Evolutionary conservation across 2,888 invertebrate species (phyloP), one percentile per base, ranked within the genome.

Genomic region (Agrotis exclamationis): DNA sequence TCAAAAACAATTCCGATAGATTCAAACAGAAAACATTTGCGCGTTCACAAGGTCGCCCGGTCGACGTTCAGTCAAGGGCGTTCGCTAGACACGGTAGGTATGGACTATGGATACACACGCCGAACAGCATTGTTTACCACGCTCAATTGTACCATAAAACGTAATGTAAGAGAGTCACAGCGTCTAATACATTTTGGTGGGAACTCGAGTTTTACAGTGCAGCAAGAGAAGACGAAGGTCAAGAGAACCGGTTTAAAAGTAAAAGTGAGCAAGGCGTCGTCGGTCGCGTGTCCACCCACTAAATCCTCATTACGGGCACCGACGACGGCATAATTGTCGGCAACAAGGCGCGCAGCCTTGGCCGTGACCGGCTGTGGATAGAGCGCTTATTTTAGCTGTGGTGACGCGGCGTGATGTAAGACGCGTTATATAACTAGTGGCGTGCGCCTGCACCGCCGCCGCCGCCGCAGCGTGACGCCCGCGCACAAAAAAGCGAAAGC

Each of bases 51-150:
- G 96, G 96, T 93, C 95, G 92, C 84, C 94, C 94, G 94, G 96
- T 94, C 95, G 93, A 84, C 92, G 92, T 87, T 86, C 91, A 95
- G 95, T 96, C 96, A 95, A 95, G 96, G 96, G 94, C 96, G 92
- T 92, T 92, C 93, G 88, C 93, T 93, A 94, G 92, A 94, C 93
- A 87, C 87, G 82, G 87, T 90, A 91, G 87, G 89, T 90, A 89
- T 82, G 80, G 83, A 87, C 85, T 85, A 89, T 88, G 68, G 72
- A 78, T 82, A 85, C 86, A 78, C 60, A 87, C 86, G 76, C 88
- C 63, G 84, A 85, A 69, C 88, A 86, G 85, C 84, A 89, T 89
- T 90, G 89, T 92, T 92, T 90, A 88, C 90, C 81, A 85, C 59
- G 76, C 82, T 80, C 77, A 83, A 83, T 74, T 76, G 71, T 73